Percentiles rank a stretch among this genome's conserved stretches.
Conservation (phyloP, 2,113 vertebrate genomes). For the Columba janthina region DNA sequence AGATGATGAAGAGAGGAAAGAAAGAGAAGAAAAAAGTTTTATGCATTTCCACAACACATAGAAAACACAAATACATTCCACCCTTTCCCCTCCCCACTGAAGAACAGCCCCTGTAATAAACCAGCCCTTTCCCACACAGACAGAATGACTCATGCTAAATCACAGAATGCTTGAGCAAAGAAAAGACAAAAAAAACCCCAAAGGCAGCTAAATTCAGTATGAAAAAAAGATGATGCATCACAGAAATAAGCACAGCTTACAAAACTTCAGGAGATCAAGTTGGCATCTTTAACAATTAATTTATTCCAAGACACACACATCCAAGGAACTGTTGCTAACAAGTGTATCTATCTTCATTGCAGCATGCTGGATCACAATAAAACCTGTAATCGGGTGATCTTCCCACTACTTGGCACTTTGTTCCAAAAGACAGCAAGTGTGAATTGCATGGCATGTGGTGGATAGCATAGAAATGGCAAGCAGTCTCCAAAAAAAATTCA, state of each 20-base stretch:
- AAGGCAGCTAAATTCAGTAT: slow-evolving; percentile 46
- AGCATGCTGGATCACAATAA: slow-evolving; percentile 46
- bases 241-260: slow-evolving; percentile 52
- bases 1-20: slow-evolving; percentile 80
- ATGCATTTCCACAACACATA: slow-evolving; percentile 64
- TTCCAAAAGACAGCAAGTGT: slow-evolving; percentile 44
- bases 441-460: slow-evolving; percentile 35
- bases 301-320: slow-evolving; percentile 26
- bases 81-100: slow-evolving; percentile 6
- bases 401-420: slow-evolving; percentile 46
- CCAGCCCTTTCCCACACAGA: slow-evolving; percentile 52
- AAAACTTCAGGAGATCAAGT: slow-evolving; percentile 37
- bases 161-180: slow-evolving; percentile 53
- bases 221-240: slow-evolving; percentile 38
- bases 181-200: not conserved
- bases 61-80: slow-evolving; percentile 63
- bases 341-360: not conserved
- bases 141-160: slow-evolving; percentile 62
- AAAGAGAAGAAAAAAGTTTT: slow-evolving; percentile 65
- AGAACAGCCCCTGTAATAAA: slow-evolving; percentile 26
- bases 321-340: slow-evolving; percentile 6
- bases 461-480: slow-evolving; percentile 29
- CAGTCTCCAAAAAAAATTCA: slow-evolving; percentile 10
- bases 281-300: slow-evolving; percentile 35
- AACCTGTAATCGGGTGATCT: slow-evolving; percentile 48